Evolutionary conservation across 2,888 invertebrate genomes (phyloP).

Genomic region (Leucophenga montana): DNA sequence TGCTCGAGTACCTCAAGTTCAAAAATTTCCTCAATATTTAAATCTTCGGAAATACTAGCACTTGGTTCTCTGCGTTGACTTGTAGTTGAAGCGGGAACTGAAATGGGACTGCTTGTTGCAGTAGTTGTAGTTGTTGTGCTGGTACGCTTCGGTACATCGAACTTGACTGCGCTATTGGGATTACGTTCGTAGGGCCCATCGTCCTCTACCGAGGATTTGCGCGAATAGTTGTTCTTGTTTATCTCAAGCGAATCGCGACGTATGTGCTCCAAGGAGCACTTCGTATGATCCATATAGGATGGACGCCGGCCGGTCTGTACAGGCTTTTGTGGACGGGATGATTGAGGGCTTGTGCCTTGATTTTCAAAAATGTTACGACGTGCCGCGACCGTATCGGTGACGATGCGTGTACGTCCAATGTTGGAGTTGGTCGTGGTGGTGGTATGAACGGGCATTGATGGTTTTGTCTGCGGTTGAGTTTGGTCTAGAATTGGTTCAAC

Average conservation of each 20-base stretch:
- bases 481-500: slow-evolving; percentile 64
- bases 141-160: slow-evolving; percentile 76
- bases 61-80: slow-evolving; percentile 75
- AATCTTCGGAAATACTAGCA: slow-evolving; percentile 73
- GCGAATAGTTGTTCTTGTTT: slow-evolving; percentile 66
- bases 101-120: too few species aligned
- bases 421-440: neutral
- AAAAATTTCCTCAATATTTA: slow-evolving; percentile 82
- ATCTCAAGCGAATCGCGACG: slow-evolving; percentile 71
- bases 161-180: slow-evolving; percentile 78
- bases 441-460: slow-evolving; percentile 26
- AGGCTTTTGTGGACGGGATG: slow-evolving; percentile 6
- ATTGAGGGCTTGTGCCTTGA: slow-evolving; percentile 41
- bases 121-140: too few species aligned
- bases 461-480: slow-evolving; percentile 35
- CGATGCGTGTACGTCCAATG: slow-evolving; percentile 40
- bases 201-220: slow-evolving; percentile 68
- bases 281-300: slow-evolving; percentile 73
- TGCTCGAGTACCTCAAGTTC: slow-evolving; percentile 82
- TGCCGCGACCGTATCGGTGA: slow-evolving; percentile 65
- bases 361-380: slow-evolving; percentile 70
- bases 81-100: too few species aligned
- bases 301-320: slow-evolving; percentile 56
- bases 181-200: slow-evolving; percentile 68
- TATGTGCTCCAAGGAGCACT: slow-evolving; percentile 71